A percentile compares a stretch with the other conserved stretches of the same genome.
Conservation (phyloP, 2,797 vertebrate genomes). For the Lophotriccus pileatus region DNA sequence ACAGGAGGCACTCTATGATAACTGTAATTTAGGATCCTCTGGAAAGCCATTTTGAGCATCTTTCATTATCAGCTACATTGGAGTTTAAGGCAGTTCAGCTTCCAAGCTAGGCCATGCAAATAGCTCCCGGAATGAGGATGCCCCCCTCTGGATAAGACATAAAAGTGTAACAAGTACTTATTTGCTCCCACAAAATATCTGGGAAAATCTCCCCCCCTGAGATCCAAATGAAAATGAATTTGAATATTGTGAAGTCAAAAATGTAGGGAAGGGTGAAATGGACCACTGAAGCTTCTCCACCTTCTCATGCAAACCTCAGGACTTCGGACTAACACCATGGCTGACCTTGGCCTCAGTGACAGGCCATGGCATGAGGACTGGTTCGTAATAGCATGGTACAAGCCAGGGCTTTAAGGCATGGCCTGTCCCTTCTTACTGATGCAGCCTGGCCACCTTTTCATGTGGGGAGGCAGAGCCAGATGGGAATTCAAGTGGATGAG, state of each 20-base stretch:
- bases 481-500: not conserved
- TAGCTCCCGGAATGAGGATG: not conserved
- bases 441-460: not conserved
- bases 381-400: rapidly evolving
- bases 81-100: not conserved
- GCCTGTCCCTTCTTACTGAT: not conserved
- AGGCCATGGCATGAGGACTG: not conserved
- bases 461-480: not conserved
- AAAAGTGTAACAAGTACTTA: not conserved
- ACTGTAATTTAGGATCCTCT: not conserved
- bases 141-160: not conserved
- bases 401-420: not conserved
- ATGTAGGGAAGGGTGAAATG: not conserved
- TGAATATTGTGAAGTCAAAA: not conserved
- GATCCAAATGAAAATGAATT: not conserved
- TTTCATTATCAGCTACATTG: not conserved
- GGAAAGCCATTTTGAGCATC: not conserved
- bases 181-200: not conserved
- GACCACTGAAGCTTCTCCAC: not conserved
- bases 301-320: not conserved
- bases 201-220: not conserved
- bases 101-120: not conserved
- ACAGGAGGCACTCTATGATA: not conserved
- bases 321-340: not conserved
- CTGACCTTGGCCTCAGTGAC: not conserved